Conservation (phyloP, 2,797 vertebrate species). For the Chelon auratus region DNA sequence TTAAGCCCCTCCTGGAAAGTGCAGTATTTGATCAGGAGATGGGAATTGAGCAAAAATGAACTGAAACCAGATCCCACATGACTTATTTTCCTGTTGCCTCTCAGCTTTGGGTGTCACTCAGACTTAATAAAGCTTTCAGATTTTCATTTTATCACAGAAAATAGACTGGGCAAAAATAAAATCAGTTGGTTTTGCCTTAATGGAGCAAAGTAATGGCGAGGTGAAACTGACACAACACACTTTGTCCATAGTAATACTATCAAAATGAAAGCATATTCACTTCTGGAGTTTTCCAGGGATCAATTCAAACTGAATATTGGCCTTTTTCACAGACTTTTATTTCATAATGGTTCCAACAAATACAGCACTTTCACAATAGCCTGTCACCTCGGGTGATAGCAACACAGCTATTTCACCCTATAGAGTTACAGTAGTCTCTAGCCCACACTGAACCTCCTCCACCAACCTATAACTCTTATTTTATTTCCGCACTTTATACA, state of each 20-base stretch:
- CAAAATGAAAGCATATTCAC: slow-evolving; percentile 91
- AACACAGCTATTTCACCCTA: slow-evolving; percentile 83
- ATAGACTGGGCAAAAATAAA: slow-evolving; percentile 90
- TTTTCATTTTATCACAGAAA: slow-evolving; percentile 93
- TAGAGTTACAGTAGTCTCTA: slow-evolving; percentile 78
- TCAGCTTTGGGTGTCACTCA: slow-evolving; percentile 88
- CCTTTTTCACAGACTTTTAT: slow-evolving; percentile 85
- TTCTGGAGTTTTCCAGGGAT: slow-evolving; percentile 88
- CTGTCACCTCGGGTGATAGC: slow-evolving; percentile 87
- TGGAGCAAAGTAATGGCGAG: slow-evolving; percentile 90
- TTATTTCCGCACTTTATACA: slow-evolving; percentile 85
- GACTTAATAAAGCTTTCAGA: slow-evolving; percentile 90
- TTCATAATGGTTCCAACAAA: slow-evolving; percentile 90
- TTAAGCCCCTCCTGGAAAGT: slow-evolving; percentile 89
- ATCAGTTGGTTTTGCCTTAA: slow-evolving; percentile 88
- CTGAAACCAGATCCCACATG: slow-evolving; percentile 89
- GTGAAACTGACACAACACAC: slow-evolving; percentile 96
- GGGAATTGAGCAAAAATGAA: slow-evolving; percentile 90
- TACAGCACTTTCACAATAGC: slow-evolving; percentile 87
- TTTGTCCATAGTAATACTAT: slow-evolving; percentile 88
- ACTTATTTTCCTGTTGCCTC: slow-evolving; percentile 88
- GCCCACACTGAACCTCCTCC: slow-evolving; percentile 69
- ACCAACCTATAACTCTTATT: slow-evolving; percentile 82
- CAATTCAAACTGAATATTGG: slow-evolving; percentile 91
- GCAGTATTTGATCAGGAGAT: slow-evolving; percentile 90